These are phyloP conservation scores for Mormyrops boulengeri DNA, from an alignment of 2,797 vertebrate species.

Conservation along the genomic window DNA sequence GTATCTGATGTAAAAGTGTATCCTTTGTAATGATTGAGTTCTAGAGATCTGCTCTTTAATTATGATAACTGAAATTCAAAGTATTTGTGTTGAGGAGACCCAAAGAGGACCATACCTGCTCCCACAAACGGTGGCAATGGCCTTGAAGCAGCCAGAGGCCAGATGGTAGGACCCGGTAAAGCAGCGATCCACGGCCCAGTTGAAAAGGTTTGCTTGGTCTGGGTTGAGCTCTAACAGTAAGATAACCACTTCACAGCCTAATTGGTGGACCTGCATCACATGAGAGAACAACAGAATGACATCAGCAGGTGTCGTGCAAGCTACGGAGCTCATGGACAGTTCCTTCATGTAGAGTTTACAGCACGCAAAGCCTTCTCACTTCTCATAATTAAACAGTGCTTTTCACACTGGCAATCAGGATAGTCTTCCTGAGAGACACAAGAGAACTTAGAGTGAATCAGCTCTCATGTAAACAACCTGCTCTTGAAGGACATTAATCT, in stretches of 20 bases:
- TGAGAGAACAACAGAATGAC: neutral
- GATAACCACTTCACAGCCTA: conserved; percentile 95
- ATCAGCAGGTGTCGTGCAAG: neutral
- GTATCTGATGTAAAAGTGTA: neutral
- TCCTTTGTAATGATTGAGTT: neutral
- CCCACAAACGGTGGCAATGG: conserved; percentile 94
- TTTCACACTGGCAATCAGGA: neutral
- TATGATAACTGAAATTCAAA: neutral
- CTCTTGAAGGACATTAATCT: neutral
- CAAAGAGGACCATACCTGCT: conserved; percentile 72
- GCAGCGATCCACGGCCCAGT: conserved; percentile 97
- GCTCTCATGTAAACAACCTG: neutral
- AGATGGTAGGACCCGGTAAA: conserved; percentile 96
- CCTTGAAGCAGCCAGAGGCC: conserved; percentile 96
- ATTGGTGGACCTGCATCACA: conserved; percentile 79
- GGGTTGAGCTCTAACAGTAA: conserved; percentile 92
- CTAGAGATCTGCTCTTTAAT: neutral
- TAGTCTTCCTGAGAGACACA: neutral
- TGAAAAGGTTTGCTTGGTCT: conserved; percentile 95
- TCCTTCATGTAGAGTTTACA: neutral
- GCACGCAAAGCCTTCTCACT: neutral
- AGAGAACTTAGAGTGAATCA: neutral
- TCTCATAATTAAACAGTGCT: neutral
- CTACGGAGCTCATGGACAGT: neutral
- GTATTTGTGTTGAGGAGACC: neutral